Evolutionary conservation across 2,888 invertebrate species (phyloP), one percentile per base, ranked within the genome.

Genomic region (Petrophora chlorosata): DNA sequence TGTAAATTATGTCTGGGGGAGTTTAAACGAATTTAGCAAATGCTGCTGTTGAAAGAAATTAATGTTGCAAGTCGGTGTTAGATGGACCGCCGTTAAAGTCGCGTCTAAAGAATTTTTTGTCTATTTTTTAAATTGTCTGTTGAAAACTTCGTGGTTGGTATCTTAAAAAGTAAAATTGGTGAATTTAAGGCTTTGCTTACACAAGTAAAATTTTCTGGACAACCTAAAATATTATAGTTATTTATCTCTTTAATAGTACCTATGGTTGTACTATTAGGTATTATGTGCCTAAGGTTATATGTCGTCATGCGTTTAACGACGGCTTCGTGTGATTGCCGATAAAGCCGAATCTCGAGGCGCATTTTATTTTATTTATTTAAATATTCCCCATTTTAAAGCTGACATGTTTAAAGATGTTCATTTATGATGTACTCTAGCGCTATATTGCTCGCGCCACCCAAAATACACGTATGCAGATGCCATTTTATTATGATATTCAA

Each of bases 1-100:
- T 86, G 87, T 84, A 87, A 86, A 87, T 85, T 82, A 79, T 76
- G 58, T 50, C 49, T 55, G 61, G 69, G 76, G 80, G 76, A 74
- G 79, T 76, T 78, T 70, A 76, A 83, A 77, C 76, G 82, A 80
- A 81, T 75, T 75, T 71, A 70, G 69, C 69, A 70, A 59, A 61
- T 71, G 70, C 70, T 74, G 73, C 68, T 75, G 73, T 73, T 74
- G 76, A 82, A 75, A 69, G 73, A 76, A 82, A 85, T 86, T 85
- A 83, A 85, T 86, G 51, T 51, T 54, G 47, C 48, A 73, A 51
- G 52, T 48, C 54, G 44, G 44, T 51, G 49, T 54, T 50, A 48
- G 56, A 54, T 49, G 56, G 39, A 41, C 49, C 22, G 39, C 5
- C 38, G 35, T 43, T 42, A 39, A 43, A 43, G 16, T 32, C 47